Evolutionary conservation across 2,113 vertebrate species (phyloP).

Genomic region (Alexandromys fortis): DNA sequence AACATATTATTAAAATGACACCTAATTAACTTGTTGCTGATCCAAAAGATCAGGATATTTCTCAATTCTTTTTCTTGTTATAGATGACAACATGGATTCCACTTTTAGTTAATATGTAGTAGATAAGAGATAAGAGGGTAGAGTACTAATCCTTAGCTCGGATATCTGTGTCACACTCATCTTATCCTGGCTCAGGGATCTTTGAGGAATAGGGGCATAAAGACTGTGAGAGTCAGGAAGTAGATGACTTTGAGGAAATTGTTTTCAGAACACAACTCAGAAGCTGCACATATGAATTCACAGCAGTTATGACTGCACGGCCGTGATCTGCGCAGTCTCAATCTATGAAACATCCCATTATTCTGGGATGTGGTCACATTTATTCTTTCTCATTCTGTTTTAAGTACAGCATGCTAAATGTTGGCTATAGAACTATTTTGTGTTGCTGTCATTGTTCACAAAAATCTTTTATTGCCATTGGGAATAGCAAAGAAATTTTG

Average conservation of each 20-base stretch:
- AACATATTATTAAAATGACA: not conserved
- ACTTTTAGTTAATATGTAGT: not conserved
- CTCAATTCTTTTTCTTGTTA: not conserved
- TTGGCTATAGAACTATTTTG: not conserved
- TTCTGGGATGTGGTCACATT: not conserved
- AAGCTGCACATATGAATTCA: not conserved
- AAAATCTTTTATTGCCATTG: slow-evolving; percentile 29
- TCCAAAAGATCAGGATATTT: not conserved
- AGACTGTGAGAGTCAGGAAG: not conserved
- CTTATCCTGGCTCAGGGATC: not conserved
- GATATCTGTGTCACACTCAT: not conserved
- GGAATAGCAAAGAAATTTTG: not conserved
- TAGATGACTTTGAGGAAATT: not conserved
- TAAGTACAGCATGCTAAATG: not conserved
- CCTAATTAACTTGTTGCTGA: not conserved
- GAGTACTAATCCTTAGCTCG: too few relatives aligned
- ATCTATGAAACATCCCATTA: not conserved
- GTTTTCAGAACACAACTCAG: not conserved
- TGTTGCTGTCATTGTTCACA: not conserved
- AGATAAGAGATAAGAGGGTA: not conserved
- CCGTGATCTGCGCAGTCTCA: not conserved
- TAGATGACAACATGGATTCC: not conserved
- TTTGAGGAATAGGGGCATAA: not conserved
- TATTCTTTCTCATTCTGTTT: slow-evolving; percentile 25
- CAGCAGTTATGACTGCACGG: not conserved